Conservation (phyloP, 2,888 invertebrate genomes). For the Embidobia sp. region DNA sequence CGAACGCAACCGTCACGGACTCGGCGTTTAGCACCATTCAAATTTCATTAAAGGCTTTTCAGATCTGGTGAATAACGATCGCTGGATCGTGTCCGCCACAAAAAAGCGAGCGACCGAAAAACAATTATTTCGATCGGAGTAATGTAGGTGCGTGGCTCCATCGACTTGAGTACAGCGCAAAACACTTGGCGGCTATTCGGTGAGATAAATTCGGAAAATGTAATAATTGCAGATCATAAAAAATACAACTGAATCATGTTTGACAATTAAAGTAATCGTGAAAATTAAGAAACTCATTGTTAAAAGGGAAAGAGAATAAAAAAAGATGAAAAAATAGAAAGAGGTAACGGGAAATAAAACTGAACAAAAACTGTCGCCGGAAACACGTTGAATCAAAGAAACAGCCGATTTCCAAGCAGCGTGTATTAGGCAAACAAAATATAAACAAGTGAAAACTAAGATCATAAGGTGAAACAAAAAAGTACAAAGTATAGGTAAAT, state of each 20-base stretch:
- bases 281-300: conserved; percentile 3
- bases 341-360: conserved; percentile 11
- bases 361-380: conserved; percentile 2
- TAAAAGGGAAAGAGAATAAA: conserved; percentile 1
- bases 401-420: conserved; percentile 57
- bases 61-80: conserved; percentile 45
- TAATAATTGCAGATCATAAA: conserved; percentile 40
- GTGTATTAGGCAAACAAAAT: conserved; percentile 55
- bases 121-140: conserved; percentile 41
- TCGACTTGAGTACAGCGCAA: conserved; percentile 63
- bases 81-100: conserved; percentile 54
- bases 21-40: conserved; percentile 31
- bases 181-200: conserved; percentile 59
- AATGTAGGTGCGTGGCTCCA: conserved; percentile 61
- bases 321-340: background rate
- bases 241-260: conserved; percentile 15
- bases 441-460: conserved; percentile 6
- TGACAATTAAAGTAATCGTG: conserved; percentile 22
- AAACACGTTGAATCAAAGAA: conserved; percentile 49
- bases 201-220: conserved; percentile 42
- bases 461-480: conserved; percentile 10
- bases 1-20: conserved; percentile 37
- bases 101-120: conserved; percentile 58
- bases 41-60: conserved; percentile 26
- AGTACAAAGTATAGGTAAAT: conserved; percentile 43